Percentiles rank a stretch among this genome's conserved stretches.
These are phyloP conservation scores for Suncus etruscus DNA, from an alignment of 2,113 vertebrate genomes.

Conservation along the genomic window DNA sequence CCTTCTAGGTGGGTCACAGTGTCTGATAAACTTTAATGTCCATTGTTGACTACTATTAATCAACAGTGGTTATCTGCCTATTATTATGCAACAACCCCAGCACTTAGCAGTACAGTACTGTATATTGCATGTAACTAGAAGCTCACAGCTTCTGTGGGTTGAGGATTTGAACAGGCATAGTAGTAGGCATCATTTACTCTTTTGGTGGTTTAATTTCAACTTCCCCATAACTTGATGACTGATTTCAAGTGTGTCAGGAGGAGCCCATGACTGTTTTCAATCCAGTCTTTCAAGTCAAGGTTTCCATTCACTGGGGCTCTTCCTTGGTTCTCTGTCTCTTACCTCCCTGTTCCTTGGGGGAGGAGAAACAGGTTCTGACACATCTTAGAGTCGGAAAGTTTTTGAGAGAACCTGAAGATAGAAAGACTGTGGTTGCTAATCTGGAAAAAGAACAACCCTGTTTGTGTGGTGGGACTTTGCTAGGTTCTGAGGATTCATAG, in stretches of 20 bases:
- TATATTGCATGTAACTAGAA: no score
- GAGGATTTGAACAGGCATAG: neutral
- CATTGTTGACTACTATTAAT: neutral
- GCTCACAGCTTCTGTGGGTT: neutral
- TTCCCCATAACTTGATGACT: neutral
- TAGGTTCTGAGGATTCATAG: neutral
- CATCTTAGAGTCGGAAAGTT: neutral
- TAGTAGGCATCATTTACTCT: neutral
- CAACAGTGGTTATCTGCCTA: neutral
- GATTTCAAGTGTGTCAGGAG: neutral
- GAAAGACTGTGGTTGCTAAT: neutral
- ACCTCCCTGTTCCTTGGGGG: neutral
- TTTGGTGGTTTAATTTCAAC: neutral
- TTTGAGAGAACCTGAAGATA: neutral
- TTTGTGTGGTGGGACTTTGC: neutral
- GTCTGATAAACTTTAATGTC: neutral
- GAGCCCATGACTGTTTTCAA: neutral
- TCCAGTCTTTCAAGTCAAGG: neutral
- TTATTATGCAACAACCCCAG: neutral
- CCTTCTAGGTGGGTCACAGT: neutral
- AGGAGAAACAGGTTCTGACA: neutral
- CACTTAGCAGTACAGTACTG: neutral
- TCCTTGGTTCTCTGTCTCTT: no score
- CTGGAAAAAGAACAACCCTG: neutral
- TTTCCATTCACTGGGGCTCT: no score